Conservation (phyloP, 2,888 invertebrate species). For the Cacoxenus indagator region DNA sequence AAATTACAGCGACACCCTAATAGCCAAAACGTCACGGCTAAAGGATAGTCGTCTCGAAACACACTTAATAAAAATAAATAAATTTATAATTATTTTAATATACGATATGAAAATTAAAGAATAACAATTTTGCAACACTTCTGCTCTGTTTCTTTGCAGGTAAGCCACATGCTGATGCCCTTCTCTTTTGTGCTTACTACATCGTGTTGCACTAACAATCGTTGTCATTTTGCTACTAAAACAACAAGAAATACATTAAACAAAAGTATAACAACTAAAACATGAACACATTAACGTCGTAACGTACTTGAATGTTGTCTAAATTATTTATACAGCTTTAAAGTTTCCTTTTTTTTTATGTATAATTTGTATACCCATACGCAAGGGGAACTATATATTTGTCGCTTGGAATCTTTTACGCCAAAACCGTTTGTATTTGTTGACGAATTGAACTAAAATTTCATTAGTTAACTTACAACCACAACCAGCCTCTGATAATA, state of each 20-base stretch:
- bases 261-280: neutral
- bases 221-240: conserved; percentile 13
- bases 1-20: conserved; percentile 33
- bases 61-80: conserved; percentile 24
- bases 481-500: too few species aligned
- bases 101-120: neutral
- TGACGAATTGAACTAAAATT: too few species aligned
- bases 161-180: conserved; percentile 18
- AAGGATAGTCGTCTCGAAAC: conserved; percentile 15
- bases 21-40: neutral
- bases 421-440: too few species aligned
- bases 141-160: conserved; percentile 29
- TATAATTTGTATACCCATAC: too few species aligned
- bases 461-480: too few species aligned
- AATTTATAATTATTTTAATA: conserved; percentile 1
- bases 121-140: neutral
- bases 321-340: too few species aligned
- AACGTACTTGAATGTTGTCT: too few species aligned
- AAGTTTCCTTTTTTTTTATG: too few species aligned
- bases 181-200: neutral
- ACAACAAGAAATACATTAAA: neutral
- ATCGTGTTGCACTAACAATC: conserved; percentile 15
- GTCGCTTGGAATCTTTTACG: too few species aligned
- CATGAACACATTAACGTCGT: neutral
- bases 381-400: too few species aligned